Base-by-base conservation (phyloP, 2,113 vertebrate genomes). In the Trematomus loennbergii region DNA sequence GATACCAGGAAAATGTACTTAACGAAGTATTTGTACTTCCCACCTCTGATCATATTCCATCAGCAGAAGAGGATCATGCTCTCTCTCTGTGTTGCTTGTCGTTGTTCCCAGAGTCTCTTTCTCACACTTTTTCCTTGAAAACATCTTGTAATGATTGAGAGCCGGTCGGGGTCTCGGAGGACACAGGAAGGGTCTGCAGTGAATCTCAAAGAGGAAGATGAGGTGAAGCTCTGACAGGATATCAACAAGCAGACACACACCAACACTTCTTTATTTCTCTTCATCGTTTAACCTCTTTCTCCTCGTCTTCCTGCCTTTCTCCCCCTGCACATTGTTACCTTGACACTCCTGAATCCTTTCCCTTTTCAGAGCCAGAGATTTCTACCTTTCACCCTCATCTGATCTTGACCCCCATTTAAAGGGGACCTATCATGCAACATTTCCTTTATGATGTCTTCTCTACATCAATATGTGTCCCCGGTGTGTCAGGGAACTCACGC, bases 141-240 rank as follows among this genome's bases (percentile, higher is more conserved):
- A 78, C 75, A 70, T 85, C 78, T 72, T 69, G 73, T 78, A 72
- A 76, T 49, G 74, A 62, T 87, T 86, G 57, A 71, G 74, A 85
- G 40, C 5, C 25, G 65, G 45, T 50, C 17, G 36, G 65, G 88
- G 88, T 85, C 83, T 84, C 83, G 3, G 72, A 75, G 89, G 83
- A 89, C 81, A 72, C 71, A 58, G 84, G 73, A 82, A 83, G 62
- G 55, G 36, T 52, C 66, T 66, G 74, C 48, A 55, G 50, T 54
- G 83, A 88, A 85, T 91, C 75, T 88, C 81, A 91, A 90, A 82
- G 77, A 73, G 89, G 72, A 52, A 36, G 64, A 50, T 89, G 87
- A 87, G 81, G 85, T 82, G 78, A 88, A 82, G 73, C 54, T 8
- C 71, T 59, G 84, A 81, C 73, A 64, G 78, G 78, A 84, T 74